Conservation (phyloP, 1,140 invertebrate genomes). For the Bombus fervidus region DNA sequence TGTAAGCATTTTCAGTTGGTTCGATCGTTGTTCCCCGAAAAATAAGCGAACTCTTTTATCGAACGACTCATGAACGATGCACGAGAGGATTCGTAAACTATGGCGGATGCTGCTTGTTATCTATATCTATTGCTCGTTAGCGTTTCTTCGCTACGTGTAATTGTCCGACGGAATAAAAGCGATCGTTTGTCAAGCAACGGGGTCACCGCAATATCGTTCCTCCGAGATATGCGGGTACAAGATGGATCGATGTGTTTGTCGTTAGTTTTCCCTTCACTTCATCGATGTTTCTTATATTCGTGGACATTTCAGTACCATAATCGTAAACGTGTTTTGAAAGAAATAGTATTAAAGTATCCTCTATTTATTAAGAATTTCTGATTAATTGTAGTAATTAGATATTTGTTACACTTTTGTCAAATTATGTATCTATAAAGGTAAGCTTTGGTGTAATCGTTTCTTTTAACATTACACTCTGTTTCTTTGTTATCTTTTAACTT, state of each 20-base stretch:
- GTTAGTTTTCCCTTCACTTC: not conserved
- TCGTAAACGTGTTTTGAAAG: too few species aligned
- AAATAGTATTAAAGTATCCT: too few species aligned
- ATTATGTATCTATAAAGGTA: too few species aligned
- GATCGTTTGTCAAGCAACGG: conserved; percentile 32
- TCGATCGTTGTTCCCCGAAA: not conserved
- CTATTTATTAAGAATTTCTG: too few species aligned
- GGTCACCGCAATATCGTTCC: conserved; percentile 21
- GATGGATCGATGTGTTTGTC: not conserved
- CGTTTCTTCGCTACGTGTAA: conserved; percentile 21
- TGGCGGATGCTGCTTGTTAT: conserved; percentile 38
- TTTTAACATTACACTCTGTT: too few species aligned
- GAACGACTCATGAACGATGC: not conserved
- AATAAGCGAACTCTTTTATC: not conserved
- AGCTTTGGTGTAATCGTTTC: too few species aligned
- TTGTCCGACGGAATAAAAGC: not conserved
- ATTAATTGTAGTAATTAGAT: too few species aligned
- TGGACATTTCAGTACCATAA: too few species aligned
- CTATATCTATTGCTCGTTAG: conserved; percentile 43
- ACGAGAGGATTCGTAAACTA: conserved; percentile 2
- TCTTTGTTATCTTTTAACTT: too few species aligned
- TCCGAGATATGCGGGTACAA: conserved; percentile 10
- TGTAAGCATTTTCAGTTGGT: not conserved
- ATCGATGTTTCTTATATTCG: too few species aligned
- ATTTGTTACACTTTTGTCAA: too few species aligned